Percentiles rank a stretch among this genome's conserved stretches.
phyloP scores from a whole-genome alignment of 2,113 vertebrate genomes.

The Chauna torquata region DNA sequence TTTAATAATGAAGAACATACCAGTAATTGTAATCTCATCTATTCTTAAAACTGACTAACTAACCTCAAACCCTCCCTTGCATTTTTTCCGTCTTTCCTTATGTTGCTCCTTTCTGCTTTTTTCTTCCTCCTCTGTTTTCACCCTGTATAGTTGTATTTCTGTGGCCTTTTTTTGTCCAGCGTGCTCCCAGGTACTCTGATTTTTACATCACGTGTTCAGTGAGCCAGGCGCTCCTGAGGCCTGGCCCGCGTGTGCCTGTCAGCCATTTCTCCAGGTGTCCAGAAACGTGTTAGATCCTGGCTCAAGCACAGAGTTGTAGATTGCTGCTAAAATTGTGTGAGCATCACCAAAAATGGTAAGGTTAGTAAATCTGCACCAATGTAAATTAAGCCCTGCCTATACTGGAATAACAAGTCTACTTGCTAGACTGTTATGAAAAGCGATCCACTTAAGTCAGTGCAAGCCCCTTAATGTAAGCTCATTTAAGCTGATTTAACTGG shows the following conservation, averaged over 20 bases:
- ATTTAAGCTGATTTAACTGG: background rate
- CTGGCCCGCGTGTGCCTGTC: background rate
- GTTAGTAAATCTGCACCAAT: background rate
- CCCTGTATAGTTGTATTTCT: background rate
- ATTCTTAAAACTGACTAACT: background rate
- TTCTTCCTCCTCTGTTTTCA: background rate
- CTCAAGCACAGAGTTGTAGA: background rate
- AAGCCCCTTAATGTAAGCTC: background rate
- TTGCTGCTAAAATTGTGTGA: background rate
- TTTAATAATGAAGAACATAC: background rate
- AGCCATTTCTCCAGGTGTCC: background rate
- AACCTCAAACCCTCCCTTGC: background rate
- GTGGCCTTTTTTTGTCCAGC: fast-evolving
- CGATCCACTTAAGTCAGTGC: background rate
- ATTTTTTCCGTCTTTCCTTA: background rate
- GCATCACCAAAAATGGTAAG: background rate
- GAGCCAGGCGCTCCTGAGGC: background rate
- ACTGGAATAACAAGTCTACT: background rate
- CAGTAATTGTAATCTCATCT: background rate
- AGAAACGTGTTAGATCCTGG: background rate
- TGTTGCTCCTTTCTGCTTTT: background rate
- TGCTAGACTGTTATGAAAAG: background rate
- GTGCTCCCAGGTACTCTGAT: background rate
- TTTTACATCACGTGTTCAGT: background rate
- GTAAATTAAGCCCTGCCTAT: background rate